These are phyloP conservation scores for Hiodon alosoides DNA, from an alignment of 2,113 vertebrate species.

Conservation along the genomic window DNA sequence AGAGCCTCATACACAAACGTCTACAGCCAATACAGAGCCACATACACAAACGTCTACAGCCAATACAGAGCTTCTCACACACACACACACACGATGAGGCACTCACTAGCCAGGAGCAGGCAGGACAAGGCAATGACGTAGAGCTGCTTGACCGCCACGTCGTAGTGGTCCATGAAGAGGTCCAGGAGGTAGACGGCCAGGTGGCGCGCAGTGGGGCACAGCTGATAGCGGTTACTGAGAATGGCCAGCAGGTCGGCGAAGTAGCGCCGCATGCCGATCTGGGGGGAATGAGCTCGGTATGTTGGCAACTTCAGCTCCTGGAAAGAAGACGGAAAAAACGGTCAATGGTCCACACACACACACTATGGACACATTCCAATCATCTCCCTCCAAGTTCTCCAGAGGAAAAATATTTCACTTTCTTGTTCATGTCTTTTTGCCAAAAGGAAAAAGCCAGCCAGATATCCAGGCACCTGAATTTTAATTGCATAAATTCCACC, in stretches of 20 bases:
- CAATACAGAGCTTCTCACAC: too few relatives aligned
- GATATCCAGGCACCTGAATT: too few relatives aligned
- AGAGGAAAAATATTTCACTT: too few relatives aligned
- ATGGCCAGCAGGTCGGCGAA: conserved; percentile 77
- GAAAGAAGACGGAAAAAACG: neutral
- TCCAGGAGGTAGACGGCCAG: conserved; percentile 84
- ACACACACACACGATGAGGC: conserved; percentile 23
- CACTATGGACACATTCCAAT: neutral
- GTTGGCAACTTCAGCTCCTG: conserved; percentile 82
- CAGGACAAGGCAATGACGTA: conserved; percentile 75
- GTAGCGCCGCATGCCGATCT: conserved; percentile 81
- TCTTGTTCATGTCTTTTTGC: too few relatives aligned
- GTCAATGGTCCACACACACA: neutral
- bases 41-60: neutral
- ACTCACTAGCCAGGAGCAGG: conserved; percentile 85
- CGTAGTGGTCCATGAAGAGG: conserved; percentile 83
- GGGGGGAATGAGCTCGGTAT: conserved; percentile 77
- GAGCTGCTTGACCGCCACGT: conserved; percentile 75
- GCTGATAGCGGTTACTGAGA: conserved; percentile 74
- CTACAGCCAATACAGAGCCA: neutral
- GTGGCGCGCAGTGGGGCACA: conserved; percentile 78
- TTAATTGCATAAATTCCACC: too few relatives aligned
- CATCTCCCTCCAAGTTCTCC: neutral
- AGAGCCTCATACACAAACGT: neutral
- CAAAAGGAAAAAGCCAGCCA: too few relatives aligned